Conservation (phyloP, 2,113 vertebrate genomes). For the Macheiramphus alcinus region DNA sequence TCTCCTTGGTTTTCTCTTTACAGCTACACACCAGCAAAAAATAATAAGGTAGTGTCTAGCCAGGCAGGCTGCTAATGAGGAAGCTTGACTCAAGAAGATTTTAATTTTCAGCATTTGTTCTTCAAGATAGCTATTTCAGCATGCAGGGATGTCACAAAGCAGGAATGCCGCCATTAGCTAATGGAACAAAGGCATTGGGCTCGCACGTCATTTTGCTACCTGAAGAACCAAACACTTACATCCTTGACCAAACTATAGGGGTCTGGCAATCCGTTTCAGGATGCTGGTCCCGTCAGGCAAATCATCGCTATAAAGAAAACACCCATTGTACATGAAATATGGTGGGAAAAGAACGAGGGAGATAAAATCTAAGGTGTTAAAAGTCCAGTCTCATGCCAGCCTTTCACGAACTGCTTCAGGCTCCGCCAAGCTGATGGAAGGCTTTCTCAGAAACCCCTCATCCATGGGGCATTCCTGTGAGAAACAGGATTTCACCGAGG, state of each 20-base stretch:
- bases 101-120: conserved; percentile 38
- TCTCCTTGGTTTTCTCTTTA: conserved; percentile 51
- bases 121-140: background rate
- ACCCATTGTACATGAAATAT: background rate
- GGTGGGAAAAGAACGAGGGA: background rate
- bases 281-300: background rate
- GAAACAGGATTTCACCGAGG: background rate
- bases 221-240: background rate
- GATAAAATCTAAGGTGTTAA: background rate
- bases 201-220: background rate
- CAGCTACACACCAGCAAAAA: conserved; percentile 27
- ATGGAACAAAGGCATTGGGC: background rate
- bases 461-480: background rate
- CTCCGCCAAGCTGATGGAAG: background rate
- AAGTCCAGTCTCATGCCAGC: background rate
- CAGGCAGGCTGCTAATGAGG: conserved; percentile 43
- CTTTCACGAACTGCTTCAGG: background rate
- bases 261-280: background rate
- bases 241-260: background rate
- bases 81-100: conserved; percentile 29
- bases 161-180: background rate
- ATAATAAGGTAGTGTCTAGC: conserved; percentile 48
- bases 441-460: background rate
- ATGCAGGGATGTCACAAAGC: background rate
- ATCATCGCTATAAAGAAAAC: background rate